Base-by-base conservation (phyloP, 2,113 vertebrate species). In the Rhagologus leucostigma region DNA sequence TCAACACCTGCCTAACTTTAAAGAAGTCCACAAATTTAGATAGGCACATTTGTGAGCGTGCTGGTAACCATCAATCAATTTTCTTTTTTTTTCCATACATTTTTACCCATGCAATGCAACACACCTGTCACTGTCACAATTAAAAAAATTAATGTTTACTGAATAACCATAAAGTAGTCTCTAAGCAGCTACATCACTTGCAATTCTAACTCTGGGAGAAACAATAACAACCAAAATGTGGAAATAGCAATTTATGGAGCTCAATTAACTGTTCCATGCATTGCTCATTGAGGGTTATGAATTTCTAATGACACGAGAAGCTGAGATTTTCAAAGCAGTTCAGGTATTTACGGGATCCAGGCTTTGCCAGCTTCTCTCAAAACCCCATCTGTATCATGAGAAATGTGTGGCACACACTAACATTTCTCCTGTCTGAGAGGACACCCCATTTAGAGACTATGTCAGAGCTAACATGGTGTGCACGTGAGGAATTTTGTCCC, bases 11-110 rank as follows among this genome's bases (percentile, higher is more conserved):
- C 16, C 64, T 47, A 71, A 91, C 35, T 78, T 89, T 10, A 86
- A 59, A 22, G 22, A 57, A 89, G 29, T 60, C 76, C 41, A 64
- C 22, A 47, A 83, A 80, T 26, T 33, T 57, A 53, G 32, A 27
- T 0, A 0, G 14, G 16, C 23, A 10, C 24, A 32, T 65, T 56
- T 56, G 16, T 16, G 49, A 64, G 13, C 4, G 5, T n/a, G 29
- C 32, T 82, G 44, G n/a, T 47, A 56, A 56, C 12, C 29, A 80
- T 13, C 13, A 35, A 57, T 41, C 56, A 24, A 49, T 50, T 88
- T 69, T 42, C 24, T 37, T 69, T 73, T 56, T 18, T 57, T 71
- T 56, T 27, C 44, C 30, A 27, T 32, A 32, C 32, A 26, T 76
- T 86, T 90, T 52, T 49, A 42, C 27, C 39, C 44, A 44, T 52